These are phyloP conservation scores for Melanotaenia parkinsoni DNA, from an alignment of 2,797 vertebrate species.

Conservation along the genomic window DNA sequence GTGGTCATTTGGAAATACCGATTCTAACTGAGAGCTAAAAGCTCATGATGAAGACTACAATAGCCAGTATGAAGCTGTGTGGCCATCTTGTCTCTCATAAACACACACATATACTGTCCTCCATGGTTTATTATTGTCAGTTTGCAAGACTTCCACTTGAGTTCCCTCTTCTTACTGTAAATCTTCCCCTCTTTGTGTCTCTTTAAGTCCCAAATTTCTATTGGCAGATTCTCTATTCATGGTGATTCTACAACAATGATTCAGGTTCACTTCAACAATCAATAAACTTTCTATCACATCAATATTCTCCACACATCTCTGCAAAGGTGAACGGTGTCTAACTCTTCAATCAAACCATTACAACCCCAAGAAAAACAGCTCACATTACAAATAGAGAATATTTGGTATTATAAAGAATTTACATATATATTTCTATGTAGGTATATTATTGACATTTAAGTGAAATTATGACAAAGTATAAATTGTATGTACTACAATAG, in stretches of 20 bases:
- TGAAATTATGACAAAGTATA: slow-evolving; percentile 84
- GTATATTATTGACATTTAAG: slow-evolving; percentile 87
- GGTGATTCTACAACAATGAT: slow-evolving; percentile 59
- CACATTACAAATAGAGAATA: slow-evolving; percentile 83
- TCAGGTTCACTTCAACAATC: slow-evolving; percentile 66
- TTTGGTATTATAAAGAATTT: slow-evolving; percentile 86
- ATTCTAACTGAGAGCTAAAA: slow-evolving; percentile 61
- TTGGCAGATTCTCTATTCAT: slow-evolving; percentile 64
- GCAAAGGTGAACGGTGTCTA: slow-evolving; percentile 70
- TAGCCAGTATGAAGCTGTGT: slow-evolving; percentile 76
- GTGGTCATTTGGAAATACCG: slow-evolving; percentile 68
- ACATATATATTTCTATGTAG: slow-evolving; percentile 89
- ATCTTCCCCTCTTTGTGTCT: slow-evolving; percentile 68
- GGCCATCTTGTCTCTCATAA: slow-evolving; percentile 66
- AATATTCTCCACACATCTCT: slow-evolving; percentile 65
- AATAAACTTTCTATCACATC: slow-evolving; percentile 41
- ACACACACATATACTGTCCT: slow-evolving; percentile 67
- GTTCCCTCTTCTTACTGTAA: slow-evolving; percentile 70
- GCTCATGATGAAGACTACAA: slow-evolving; percentile 71
- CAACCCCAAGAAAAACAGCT: slow-evolving; percentile 76
- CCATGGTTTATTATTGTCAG: slow-evolving; percentile 73
- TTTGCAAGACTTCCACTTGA: slow-evolving; percentile 75
- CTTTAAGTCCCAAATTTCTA: slow-evolving; percentile 65
- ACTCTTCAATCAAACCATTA: slow-evolving; percentile 72
- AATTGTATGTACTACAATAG: slow-evolving; percentile 75